phyloP scores from a whole-genome alignment of 2,113 vertebrate genomes.

The Globicephala melas region DNA sequence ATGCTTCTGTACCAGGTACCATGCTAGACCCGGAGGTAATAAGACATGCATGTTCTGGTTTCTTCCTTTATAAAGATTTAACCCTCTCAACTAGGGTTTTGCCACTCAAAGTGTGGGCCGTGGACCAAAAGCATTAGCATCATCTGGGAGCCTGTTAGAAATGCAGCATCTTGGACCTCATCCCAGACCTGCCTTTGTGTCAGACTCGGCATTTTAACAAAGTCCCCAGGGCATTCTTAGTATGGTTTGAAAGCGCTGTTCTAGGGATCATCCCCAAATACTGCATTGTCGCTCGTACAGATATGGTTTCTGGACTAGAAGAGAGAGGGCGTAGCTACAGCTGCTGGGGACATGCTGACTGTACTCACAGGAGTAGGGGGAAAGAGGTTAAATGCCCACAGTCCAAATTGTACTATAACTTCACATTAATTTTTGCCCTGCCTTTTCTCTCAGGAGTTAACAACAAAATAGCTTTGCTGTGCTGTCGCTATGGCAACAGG shows the following conservation, averaged over 20 bases:
- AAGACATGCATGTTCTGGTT: neutral
- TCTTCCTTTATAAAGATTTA: neutral
- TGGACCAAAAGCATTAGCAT: neutral
- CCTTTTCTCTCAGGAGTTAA: conserved; percentile 60
- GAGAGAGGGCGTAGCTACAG: neutral
- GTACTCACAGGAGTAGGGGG: rapidly evolving
- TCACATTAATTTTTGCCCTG: conserved; percentile 26
- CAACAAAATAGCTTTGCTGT: conserved; percentile 36
- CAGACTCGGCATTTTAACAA: neutral
- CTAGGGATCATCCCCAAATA: neutral
- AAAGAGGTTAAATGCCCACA: neutral
- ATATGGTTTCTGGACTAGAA: neutral
- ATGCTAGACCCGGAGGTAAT: neutral
- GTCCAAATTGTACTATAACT: neutral
- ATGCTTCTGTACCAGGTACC: neutral
- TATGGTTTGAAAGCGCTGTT: neutral
- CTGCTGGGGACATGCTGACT: neutral
- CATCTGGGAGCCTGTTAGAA: neutral
- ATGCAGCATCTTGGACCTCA: neutral
- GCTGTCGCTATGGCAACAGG: conserved; percentile 41
- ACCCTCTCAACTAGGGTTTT: neutral
- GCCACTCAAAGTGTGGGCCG: neutral
- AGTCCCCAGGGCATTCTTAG: neutral
- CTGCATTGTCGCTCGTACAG: rapidly evolving
- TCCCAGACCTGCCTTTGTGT: neutral